phyloP scores from a whole-genome alignment of 2,113 vertebrate species.

The Stegostoma tigrinum region DNA sequence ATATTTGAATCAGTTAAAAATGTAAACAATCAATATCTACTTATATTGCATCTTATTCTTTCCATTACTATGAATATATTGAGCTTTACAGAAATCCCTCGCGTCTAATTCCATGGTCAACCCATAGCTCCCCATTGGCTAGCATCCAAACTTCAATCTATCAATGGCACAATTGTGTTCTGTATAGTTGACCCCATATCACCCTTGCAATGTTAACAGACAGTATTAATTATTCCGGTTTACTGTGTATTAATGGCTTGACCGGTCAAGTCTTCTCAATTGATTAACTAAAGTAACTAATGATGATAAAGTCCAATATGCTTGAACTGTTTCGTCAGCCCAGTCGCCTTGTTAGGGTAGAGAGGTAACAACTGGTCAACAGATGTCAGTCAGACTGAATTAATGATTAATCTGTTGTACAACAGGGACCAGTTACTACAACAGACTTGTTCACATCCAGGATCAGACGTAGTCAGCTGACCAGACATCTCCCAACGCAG shows the following conservation, averaged over 20 bases:
- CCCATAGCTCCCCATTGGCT: slow-evolving; percentile 9
- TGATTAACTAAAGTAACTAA: slow-evolving; percentile 29
- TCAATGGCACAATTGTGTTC: slow-evolving; percentile 26
- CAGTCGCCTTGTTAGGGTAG: slow-evolving; percentile 32
- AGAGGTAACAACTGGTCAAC: slow-evolving; percentile 34
- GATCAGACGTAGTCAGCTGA: slow-evolving; percentile 23
- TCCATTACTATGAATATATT: background rate
- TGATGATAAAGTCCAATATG: slow-evolving; percentile 28
- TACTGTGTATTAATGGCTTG: slow-evolving; percentile 34
- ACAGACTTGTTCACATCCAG: slow-evolving; percentile 11
- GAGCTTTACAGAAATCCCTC: background rate
- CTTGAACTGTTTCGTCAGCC: slow-evolving; percentile 23
- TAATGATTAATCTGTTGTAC: slow-evolving; percentile 37
- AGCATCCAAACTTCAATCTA: slow-evolving; percentile 17
- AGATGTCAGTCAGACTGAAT: slow-evolving; percentile 35
- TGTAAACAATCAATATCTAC: background rate
- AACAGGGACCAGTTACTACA: slow-evolving; percentile 3
- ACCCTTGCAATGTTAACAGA: slow-evolving; percentile 31
- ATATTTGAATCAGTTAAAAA: background rate
- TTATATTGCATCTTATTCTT: background rate
- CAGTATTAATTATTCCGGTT: slow-evolving; percentile 36
- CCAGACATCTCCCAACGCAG: slow-evolving; percentile 14
- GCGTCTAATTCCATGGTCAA: slow-evolving; percentile 5
- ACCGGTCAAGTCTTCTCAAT: slow-evolving; percentile 25
- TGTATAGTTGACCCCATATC: slow-evolving; percentile 8